Evolutionary conservation across 2,888 invertebrate species (phyloP).

Genomic region (Eueremaeus valkanovi): DNA sequence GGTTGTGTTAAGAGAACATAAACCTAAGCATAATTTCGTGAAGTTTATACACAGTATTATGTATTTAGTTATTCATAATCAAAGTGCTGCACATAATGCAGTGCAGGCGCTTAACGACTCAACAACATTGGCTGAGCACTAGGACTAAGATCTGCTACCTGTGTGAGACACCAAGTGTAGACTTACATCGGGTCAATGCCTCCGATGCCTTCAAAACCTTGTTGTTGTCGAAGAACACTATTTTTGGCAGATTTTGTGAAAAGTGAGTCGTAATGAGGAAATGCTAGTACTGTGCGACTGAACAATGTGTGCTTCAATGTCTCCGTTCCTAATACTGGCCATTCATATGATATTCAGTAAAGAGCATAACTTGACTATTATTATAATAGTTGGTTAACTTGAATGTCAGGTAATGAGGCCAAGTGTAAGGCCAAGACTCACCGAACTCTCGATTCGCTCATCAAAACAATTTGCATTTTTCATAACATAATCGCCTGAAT

Average conservation of each 20-base stretch:
- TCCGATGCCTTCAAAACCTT: not conserved
- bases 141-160: not conserved
- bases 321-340: not conserved
- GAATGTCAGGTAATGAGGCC: not conserved
- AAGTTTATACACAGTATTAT: conserved; percentile 9
- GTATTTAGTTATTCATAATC: conserved; percentile 22
- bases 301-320: not conserved
- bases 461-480: too few relatives aligned
- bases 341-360: not conserved
- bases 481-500: too few relatives aligned
- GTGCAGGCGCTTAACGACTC: conserved; percentile 1
- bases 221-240: not conserved
- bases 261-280: conserved; percentile 16
- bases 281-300: not conserved
- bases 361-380: not conserved
- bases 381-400: not conserved
- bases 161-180: not conserved
- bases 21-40: not conserved
- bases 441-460: too few relatives aligned
- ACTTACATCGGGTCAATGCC: conserved; percentile 32
- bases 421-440: not conserved
- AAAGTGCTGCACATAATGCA: not conserved
- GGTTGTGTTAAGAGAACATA: conserved; percentile 5
- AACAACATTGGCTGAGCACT: conserved; percentile 32
- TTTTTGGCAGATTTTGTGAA: not conserved